These are phyloP conservation scores for Lycorma delicatula DNA, from an alignment of 1,140 invertebrate species.

Conservation along the genomic window DNA sequence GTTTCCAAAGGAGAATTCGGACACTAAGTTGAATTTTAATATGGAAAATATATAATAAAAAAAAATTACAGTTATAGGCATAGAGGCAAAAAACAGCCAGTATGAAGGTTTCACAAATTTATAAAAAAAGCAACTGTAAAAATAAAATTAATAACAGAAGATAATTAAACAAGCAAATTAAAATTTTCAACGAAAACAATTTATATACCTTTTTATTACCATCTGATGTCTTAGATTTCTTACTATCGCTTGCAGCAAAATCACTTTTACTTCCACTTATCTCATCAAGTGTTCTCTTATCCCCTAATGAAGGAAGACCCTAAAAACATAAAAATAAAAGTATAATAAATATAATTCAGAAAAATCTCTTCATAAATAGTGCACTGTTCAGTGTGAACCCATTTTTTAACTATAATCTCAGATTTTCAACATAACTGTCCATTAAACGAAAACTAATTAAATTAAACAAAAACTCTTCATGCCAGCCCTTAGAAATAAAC, in stretches of 20 bases:
- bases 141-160: background rate
- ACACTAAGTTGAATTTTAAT: too few species aligned
- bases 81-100: too few species aligned
- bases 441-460: too few species aligned
- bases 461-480: too few species aligned
- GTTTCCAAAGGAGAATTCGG: too few species aligned
- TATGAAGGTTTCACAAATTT: background rate
- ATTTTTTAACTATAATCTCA: background rate
- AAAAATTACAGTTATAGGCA: too few species aligned
- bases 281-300: background rate
- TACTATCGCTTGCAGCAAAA: background rate
- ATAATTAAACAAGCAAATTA: background rate
- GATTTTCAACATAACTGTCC: background rate
- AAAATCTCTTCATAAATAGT: background rate
- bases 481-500: too few species aligned
- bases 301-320: background rate
- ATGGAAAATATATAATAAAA: too few species aligned
- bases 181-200: slow-evolving; percentile 28
- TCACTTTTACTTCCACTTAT: too few species aligned
- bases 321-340: background rate
- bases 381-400: too few species aligned
- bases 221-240: background rate
- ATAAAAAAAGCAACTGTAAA: background rate
- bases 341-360: background rate
- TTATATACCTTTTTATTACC: background rate